Conservation (phyloP, 2,797 vertebrate genomes). For the Myotis myotis region DNA sequence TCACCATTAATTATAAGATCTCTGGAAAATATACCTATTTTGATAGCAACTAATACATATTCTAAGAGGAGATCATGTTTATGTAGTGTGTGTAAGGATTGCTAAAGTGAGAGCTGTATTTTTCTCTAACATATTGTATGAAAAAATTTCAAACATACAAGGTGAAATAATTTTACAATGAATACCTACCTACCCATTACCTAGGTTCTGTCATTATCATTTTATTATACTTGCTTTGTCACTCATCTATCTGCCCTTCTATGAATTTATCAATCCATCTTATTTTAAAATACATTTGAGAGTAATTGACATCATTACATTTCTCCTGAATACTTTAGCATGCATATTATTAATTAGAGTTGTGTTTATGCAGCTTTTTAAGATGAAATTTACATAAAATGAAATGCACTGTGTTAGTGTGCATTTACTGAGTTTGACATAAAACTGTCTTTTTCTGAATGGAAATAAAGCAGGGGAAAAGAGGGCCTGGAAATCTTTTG, state of each 20-base stretch:
- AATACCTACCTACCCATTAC: neutral
- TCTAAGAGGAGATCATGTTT: slow-evolving; percentile 39
- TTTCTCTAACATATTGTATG: slow-evolving; percentile 22
- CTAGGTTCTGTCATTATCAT: slow-evolving; percentile 1
- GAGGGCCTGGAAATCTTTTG: slow-evolving; percentile 4
- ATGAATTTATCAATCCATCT: neutral
- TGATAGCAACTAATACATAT: slow-evolving; percentile 14
- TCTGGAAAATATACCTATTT: slow-evolving; percentile 38
- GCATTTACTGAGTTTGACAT: slow-evolving; percentile 13
- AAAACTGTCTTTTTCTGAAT: slow-evolving; percentile 45
- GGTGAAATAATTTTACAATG: slow-evolving; percentile 14
- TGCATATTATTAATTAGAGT: slow-evolving; percentile 16
- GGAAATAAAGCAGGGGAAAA: neutral
- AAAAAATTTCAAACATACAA: slow-evolving; percentile 37
- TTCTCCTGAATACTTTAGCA: slow-evolving; percentile 24
- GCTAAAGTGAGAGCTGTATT: neutral
- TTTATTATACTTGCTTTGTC: slow-evolving; percentile 41
- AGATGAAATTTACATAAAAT: slow-evolving; percentile 8
- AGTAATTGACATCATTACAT: slow-evolving; percentile 12
- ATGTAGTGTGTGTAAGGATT: neutral
- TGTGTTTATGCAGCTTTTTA: neutral
- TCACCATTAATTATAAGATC: neutral
- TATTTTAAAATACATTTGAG: slow-evolving; percentile 49
- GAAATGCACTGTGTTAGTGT: neutral
- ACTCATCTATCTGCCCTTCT: neutral